These are phyloP conservation scores for Trididemnum miniatum DNA, from an alignment of 23 tunicate species.

Conservation along the genomic window DNA sequence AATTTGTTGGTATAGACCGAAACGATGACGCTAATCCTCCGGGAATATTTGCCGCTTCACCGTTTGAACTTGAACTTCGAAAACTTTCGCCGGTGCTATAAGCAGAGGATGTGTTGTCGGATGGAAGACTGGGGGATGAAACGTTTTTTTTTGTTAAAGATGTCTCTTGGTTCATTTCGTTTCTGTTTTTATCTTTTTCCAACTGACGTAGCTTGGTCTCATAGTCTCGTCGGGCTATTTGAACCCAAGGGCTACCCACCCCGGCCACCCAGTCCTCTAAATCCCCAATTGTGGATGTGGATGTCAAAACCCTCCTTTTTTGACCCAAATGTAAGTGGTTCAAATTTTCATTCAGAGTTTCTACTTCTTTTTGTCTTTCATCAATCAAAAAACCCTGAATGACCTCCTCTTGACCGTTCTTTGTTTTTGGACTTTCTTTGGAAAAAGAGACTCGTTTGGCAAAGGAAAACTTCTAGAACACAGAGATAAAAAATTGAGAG, in stretches of 20 bases:
- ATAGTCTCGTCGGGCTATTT: slow-evolving; percentile 36
- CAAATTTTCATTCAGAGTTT: not conserved
- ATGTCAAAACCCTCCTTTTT: not conserved
- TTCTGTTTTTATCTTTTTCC: not conserved
- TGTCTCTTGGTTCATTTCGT: not conserved
- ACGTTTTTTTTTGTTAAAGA: not conserved
- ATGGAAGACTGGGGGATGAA: not conserved
- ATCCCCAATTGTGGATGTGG: not conserved
- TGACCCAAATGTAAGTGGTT: not conserved
- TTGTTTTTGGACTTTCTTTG: not conserved
- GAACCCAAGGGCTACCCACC: slow-evolving; percentile 28
- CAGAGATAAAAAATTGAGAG: no score
- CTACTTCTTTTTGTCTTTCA: no score
- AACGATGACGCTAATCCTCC: not conserved
- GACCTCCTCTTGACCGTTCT: not conserved
- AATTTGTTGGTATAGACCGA: not conserved
- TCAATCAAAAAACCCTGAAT: not conserved
- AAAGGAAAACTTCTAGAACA: slow-evolving; percentile 1
- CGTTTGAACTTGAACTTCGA: slow-evolving; percentile 20
- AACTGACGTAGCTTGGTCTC: slow-evolving; percentile 1
- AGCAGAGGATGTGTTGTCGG: slow-evolving; percentile 39
- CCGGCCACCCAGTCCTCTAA: not conserved
- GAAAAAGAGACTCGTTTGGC: slow-evolving; percentile 8
- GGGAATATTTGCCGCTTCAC: not conserved
- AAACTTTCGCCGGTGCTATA: slow-evolving; percentile 43